These are phyloP conservation scores for Anhinga rufa DNA, from an alignment of 2,113 vertebrate species.

Conservation along the genomic window DNA sequence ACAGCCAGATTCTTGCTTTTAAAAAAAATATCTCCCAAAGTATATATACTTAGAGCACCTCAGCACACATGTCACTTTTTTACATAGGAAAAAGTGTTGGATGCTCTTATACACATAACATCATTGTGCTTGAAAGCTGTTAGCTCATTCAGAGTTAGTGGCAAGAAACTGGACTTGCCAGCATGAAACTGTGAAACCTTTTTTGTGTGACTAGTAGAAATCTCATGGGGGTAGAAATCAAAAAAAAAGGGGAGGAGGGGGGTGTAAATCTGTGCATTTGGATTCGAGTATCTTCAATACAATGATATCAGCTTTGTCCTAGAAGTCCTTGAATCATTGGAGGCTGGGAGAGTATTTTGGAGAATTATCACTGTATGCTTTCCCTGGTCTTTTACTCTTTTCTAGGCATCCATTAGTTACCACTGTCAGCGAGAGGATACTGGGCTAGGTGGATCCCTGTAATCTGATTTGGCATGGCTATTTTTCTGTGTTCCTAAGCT, in stretches of 20 bases:
- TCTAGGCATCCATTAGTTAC: constrained; percentile 35
- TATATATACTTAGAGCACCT: constrained; percentile 52
- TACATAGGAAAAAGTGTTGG: constrained; percentile 53
- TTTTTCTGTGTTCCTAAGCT: constrained; percentile 62
- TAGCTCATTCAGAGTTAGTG: constrained; percentile 38
- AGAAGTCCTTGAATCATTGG: constrained; percentile 44
- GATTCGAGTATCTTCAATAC: constrained; percentile 7
- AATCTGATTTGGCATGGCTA: constrained; percentile 67
- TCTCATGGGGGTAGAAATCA: constrained; percentile 10
- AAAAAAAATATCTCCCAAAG: background rate
- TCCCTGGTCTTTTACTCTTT: constrained; percentile 38
- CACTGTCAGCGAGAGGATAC: constrained; percentile 52
- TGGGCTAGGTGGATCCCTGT: constrained; percentile 53
- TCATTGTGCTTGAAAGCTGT: constrained; percentile 53
- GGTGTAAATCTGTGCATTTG: constrained; percentile 50
- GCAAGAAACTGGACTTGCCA: constrained; percentile 56
- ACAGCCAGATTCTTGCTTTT: constrained; percentile 35
- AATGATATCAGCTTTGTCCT: constrained; percentile 20
- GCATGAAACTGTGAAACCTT: constrained; percentile 48
- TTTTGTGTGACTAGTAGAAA: constrained; percentile 39
- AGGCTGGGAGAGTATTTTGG: constrained; percentile 44
- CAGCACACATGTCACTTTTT: constrained; percentile 48
- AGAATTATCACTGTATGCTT: constrained; percentile 42
- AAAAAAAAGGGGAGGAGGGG: background rate
- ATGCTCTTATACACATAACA: constrained; percentile 45